A percentile compares a stretch with the other conserved stretches of the same genome.
These are phyloP conservation scores for Anastatus disparis DNA, from an alignment of 1,140 invertebrate genomes.

Conservation along the genomic window DNA sequence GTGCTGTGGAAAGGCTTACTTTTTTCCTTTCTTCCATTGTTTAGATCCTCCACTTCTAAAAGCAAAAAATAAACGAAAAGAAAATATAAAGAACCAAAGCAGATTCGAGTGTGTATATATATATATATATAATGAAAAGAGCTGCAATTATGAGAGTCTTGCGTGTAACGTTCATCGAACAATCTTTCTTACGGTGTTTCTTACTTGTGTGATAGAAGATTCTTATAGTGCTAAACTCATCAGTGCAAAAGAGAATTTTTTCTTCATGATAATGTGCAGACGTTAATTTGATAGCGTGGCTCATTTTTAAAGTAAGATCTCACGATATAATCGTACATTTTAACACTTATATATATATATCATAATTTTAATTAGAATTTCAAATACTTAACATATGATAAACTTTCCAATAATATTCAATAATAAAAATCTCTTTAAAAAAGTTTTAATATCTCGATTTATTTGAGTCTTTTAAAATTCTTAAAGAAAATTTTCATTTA, in stretches of 20 bases:
- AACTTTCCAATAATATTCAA: no score
- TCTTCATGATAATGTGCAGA: no score
- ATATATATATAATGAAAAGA: slow-evolving; percentile 19
- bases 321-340: no score
- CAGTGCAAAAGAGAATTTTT: not conserved
- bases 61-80: not conserved
- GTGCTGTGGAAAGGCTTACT: not conserved
- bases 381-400: no score
- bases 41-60: not conserved
- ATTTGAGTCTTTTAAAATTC: no score
- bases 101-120: slow-evolving; percentile 41
- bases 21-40: slow-evolving; percentile 8
- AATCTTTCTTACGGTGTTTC: slow-evolving; percentile 50
- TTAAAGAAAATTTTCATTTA: no score
- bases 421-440: no score
- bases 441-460: no score
- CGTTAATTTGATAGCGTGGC: no score
- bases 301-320: no score
- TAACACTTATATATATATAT: no score
- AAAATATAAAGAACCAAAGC: slow-evolving; percentile 6
- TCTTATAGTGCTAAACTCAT: not conserved
- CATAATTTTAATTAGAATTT: no score
- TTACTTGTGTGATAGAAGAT: slow-evolving; percentile 39
- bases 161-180: slow-evolving; percentile 41
- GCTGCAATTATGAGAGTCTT: slow-evolving; percentile 46